Evolutionary conservation across 1,140 invertebrate genomes (phyloP), one percentile per base, ranked within the genome.

Genomic region (Atta cephalotes): DNA sequence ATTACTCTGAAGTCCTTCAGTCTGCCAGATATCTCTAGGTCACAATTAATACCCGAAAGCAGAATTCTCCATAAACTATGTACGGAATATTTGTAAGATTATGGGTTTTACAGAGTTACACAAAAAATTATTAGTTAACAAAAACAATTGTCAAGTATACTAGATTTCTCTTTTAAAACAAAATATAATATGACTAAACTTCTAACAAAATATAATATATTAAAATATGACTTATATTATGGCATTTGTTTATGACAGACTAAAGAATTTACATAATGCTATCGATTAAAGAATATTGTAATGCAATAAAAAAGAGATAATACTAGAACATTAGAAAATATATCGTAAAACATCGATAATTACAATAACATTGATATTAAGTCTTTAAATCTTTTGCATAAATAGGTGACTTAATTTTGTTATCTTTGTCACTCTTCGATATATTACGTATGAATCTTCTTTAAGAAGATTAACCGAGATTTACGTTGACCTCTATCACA

Each of bases 1-100:
- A 82, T 84, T 76, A 76, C 70, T 51, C 80, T 35, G 56, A 84
- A 76, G 80, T 84, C 58, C 80, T 62, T 62, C 80, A 49, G 56
- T 74, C 70, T 51, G 10, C 7, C 56, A 31, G 56, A 76, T 74
- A 28, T 63, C 45, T 84, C 58, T 60, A 45, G 70, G 25, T 84
- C 53, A 49, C 35, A 49, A 28, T 76, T 84, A 84, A 84, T 84
- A 28, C 35, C 35, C n/a, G 21, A 45, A 56, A 84, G 70, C 70
- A 62, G 62, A 76, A 56, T 58, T 71, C 31, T 56, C 58, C 4
- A n/a, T 45, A 49, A 25, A 35, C 35, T 77, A 7, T 39, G 4
- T 51, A 21, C 71, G 31, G 56, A 31, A 35, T 53, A 25, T 77
- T 60, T 77, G 31, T 21, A 60, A 16, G 21, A 77, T 60, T 77